A percentile compares a stretch with the other conserved stretches of the same genome.
Evolutionary conservation across 2,113 vertebrate species (phyloP).

Genomic region (Nannospalax galili): DNA sequence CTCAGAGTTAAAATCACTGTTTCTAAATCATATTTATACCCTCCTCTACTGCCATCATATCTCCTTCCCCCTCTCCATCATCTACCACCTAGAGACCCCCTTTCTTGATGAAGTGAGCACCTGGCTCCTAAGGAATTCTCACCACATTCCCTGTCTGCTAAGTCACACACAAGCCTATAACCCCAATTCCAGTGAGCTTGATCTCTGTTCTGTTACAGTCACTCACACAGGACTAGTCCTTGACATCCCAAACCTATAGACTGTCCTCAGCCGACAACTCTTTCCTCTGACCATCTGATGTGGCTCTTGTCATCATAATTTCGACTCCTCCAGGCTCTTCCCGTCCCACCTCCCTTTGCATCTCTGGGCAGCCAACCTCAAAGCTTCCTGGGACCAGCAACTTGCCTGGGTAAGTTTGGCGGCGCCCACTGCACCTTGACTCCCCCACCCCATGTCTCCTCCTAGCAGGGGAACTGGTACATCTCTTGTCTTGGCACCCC

Average conservation of each 20-base stretch:
- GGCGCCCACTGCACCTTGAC: too few species aligned
- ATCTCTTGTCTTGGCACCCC: too few species aligned
- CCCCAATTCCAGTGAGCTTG: not conserved
- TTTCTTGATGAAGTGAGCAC: not conserved
- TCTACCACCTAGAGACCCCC: not conserved
- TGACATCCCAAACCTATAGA: too few species aligned
- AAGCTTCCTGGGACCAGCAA: too few species aligned
- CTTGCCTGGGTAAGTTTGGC: too few species aligned
- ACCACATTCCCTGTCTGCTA: too few species aligned
- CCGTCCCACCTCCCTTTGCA: too few species aligned
- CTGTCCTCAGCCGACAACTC: not conserved
- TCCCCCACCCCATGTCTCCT: too few species aligned
- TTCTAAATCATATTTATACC: not conserved
- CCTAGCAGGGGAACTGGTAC: too few species aligned
- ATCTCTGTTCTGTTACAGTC: not conserved
- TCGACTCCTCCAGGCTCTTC: too few species aligned
- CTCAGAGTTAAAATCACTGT: not conserved
- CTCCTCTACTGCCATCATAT: not conserved
- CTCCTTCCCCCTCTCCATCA: not conserved
- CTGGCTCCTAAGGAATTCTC: not conserved
- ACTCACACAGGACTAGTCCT: not conserved
- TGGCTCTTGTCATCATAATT: too few species aligned
- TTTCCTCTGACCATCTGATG: not conserved
- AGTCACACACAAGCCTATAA: not conserved
- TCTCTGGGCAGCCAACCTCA: too few species aligned